Conservation (phyloP, 2,888 invertebrate species). For the Chrysolina americana region DNA sequence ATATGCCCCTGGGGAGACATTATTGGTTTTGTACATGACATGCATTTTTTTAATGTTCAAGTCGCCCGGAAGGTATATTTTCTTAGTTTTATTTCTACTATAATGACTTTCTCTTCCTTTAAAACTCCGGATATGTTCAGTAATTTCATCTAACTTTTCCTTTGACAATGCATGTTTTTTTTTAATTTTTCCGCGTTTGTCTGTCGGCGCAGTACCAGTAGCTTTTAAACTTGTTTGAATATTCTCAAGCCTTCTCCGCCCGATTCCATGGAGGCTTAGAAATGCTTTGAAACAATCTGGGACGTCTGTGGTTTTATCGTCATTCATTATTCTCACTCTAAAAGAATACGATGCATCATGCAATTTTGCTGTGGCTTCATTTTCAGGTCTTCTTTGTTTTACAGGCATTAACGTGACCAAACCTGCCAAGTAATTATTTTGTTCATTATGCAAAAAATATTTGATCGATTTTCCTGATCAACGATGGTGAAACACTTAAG, state of each 20-base stretch:
- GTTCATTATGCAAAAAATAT: slow-evolving; percentile 23
- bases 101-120: slow-evolving; percentile 23
- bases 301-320: background rate
- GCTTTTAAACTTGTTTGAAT: slow-evolving; percentile 36
- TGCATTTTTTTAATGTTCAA: slow-evolving; percentile 23
- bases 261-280: slow-evolving; percentile 32
- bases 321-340: slow-evolving; percentile 20
- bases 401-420: slow-evolving; percentile 28
- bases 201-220: slow-evolving; percentile 34
- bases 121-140: slow-evolving; percentile 18
- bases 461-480: slow-evolving; percentile 21
- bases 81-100: slow-evolving; percentile 20
- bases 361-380: slow-evolving; percentile 36
- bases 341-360: slow-evolving; percentile 30
- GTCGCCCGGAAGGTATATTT: slow-evolving; percentile 14
- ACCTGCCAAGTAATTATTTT: slow-evolving; percentile 33
- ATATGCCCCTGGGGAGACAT: slow-evolving; percentile 8
- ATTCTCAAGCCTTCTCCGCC: slow-evolving; percentile 25
- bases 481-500: slow-evolving; percentile 22
- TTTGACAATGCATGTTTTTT: slow-evolving; percentile 19
- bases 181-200: slow-evolving; percentile 29
- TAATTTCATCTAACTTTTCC: slow-evolving; percentile 9
- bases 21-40: background rate
- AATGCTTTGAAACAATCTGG: slow-evolving; percentile 12
- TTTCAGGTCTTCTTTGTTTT: slow-evolving; percentile 29